phyloP scores from a whole-genome alignment of 2,797 vertebrate species.

The Paedocypris micromegethes region DNA sequence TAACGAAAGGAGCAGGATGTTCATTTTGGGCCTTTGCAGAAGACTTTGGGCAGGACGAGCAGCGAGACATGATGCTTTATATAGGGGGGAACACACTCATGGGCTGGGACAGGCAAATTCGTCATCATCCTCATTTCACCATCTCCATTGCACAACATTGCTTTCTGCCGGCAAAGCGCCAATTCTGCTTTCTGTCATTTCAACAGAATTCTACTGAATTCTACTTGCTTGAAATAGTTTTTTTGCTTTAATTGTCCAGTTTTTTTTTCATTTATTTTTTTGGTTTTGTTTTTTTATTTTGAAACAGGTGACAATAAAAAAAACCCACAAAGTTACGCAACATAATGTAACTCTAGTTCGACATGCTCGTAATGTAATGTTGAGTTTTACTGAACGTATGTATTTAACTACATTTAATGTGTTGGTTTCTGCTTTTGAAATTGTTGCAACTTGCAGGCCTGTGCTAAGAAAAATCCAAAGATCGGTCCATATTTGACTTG shows the following conservation, averaged over 20 bases:
- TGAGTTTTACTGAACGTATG: too few relatives aligned
- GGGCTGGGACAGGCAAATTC: constrained; percentile 12
- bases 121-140: not conserved
- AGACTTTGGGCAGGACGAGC: constrained; percentile 45
- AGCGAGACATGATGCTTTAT: constrained; percentile 48
- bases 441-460: too few relatives aligned
- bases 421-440: too few relatives aligned
- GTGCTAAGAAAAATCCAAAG: not conserved
- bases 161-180: not conserved
- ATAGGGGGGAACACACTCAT: constrained; percentile 49
- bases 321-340: too few relatives aligned
- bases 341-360: too few relatives aligned
- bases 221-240: not conserved
- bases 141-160: constrained; percentile 59
- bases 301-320: too few relatives aligned
- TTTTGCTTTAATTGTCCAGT: too few relatives aligned
- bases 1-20: constrained; percentile 53
- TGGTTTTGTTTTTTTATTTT: too few relatives aligned
- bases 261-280: too few relatives aligned
- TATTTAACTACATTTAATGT: too few relatives aligned
- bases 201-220: not conserved
- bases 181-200: not conserved
- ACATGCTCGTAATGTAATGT: too few relatives aligned
- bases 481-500: constrained; percentile 27
- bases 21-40: constrained; percentile 55